phyloP scores from a whole-genome alignment of 35 echinoderm and acorn worm genomes.

The Holothuria glaberrima region DNA sequence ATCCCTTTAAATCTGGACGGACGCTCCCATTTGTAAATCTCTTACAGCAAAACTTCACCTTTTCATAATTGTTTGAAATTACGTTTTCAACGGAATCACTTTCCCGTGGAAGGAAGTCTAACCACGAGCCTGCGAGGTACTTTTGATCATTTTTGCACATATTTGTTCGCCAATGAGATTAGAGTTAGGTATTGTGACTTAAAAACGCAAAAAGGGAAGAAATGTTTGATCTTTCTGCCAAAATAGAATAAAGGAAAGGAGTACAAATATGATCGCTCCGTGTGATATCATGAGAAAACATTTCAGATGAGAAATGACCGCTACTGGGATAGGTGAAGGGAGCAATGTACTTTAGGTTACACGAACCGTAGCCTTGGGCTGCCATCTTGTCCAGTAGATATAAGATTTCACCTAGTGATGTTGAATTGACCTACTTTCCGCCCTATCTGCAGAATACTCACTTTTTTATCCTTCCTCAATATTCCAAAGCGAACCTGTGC shows the following conservation, averaged over 20 bases:
- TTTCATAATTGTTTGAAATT: slow-evolving; percentile 44
- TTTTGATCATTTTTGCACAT: slow-evolving; percentile 44
- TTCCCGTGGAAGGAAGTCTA: background rate
- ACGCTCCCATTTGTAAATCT: too few species aligned
- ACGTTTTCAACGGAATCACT: slow-evolving; percentile 35
- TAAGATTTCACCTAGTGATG: too few species aligned
- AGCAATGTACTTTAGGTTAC: slow-evolving; percentile 36
- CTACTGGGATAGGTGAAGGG: background rate
- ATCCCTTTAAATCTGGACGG: too few species aligned
- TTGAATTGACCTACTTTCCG: too few species aligned
- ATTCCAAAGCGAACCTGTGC: too few species aligned
- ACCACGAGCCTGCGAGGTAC: slow-evolving; percentile 21
- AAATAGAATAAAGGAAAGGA: background rate
- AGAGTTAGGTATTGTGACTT: slow-evolving; percentile 35
- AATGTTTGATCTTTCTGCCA: slow-evolving; percentile 30
- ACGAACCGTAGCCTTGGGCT: too few species aligned
- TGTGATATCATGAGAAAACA: background rate
- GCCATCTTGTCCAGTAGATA: too few species aligned
- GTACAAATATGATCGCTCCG: slow-evolving; percentile 24
- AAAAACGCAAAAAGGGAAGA: slow-evolving; percentile 13
- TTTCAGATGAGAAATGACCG: too few species aligned
- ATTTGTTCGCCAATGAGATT: slow-evolving; percentile 49
- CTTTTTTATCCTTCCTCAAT: too few species aligned
- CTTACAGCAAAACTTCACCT: background rate
- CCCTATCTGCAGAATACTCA: too few species aligned